phyloP scores from a whole-genome alignment of 2,797 vertebrate species.

The Silurus aristotelis region DNA sequence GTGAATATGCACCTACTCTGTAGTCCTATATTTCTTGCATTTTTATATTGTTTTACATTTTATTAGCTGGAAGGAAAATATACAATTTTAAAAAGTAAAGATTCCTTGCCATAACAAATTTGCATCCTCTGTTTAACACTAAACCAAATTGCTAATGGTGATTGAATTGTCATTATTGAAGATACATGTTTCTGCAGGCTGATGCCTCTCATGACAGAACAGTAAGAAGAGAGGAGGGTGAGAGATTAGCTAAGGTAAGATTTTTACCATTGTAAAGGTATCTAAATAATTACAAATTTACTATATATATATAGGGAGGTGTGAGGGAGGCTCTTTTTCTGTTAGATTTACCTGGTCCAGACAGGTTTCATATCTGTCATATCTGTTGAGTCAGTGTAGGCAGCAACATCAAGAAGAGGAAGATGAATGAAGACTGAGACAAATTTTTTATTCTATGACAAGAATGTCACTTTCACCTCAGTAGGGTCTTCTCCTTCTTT shows the following conservation, averaged over 20 bases:
- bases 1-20: too few species aligned
- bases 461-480: not conserved
- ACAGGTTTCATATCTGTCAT: not conserved
- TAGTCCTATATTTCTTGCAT: too few species aligned
- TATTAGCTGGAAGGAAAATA: not conserved
- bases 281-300: not conserved
- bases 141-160: not conserved
- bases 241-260: slow-evolving; percentile 89
- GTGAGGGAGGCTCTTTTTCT: too few species aligned
- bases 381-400: not conserved
- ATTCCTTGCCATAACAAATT: not conserved
- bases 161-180: not conserved
- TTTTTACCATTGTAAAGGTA: not conserved
- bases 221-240: slow-evolving; percentile 91
- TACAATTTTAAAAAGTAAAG: not conserved
- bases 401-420: not conserved
- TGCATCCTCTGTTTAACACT: not conserved
- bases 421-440: not conserved
- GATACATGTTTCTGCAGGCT: slow-evolving; percentile 71
- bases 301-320: too few species aligned
- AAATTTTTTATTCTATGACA: not conserved
- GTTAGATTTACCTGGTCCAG: too few species aligned
- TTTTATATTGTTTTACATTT: too few species aligned
- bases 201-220: slow-evolving; percentile 85
- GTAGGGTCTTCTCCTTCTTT: not conserved